phyloP scores from a whole-genome alignment of 1,140 invertebrate species.

The Pissodes strobi region DNA sequence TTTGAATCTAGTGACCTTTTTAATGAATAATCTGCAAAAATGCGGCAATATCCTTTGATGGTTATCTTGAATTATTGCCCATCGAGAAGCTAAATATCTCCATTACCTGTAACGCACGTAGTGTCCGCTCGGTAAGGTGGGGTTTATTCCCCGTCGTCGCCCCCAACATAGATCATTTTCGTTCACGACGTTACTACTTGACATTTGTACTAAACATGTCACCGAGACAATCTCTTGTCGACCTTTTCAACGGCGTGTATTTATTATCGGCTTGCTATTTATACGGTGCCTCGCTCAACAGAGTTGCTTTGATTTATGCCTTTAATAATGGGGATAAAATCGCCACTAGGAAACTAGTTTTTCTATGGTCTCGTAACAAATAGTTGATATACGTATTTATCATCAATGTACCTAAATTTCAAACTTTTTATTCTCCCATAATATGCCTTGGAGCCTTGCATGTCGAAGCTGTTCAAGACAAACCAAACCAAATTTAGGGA shows the following conservation, averaged over 20 bases:
- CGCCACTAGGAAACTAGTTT: slow-evolving; percentile 5
- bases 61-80: too few species aligned
- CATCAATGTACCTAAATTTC: too few species aligned
- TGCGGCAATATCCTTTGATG: too few species aligned
- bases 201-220: slow-evolving; percentile 36
- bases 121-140: background rate
- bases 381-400: too few species aligned
- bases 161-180: slow-evolving; percentile 27
- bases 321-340: slow-evolving; percentile 21
- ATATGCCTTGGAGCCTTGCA: too few species aligned
- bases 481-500: too few species aligned
- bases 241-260: slow-evolving; percentile 29
- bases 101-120: background rate
- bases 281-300: slow-evolving; percentile 17
- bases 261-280: slow-evolving; percentile 28
- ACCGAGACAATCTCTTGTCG: slow-evolving; percentile 33
- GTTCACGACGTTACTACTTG: slow-evolving; percentile 8
- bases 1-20: too few species aligned
- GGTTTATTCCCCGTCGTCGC: too few species aligned
- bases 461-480: too few species aligned
- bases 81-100: background rate
- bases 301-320: slow-evolving; percentile 25
- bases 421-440: too few species aligned
- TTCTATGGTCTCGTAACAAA: too few species aligned
- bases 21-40: too few species aligned